Conservation (phyloP, 2,888 invertebrate species). For the Coenonympha arcania region DNA sequence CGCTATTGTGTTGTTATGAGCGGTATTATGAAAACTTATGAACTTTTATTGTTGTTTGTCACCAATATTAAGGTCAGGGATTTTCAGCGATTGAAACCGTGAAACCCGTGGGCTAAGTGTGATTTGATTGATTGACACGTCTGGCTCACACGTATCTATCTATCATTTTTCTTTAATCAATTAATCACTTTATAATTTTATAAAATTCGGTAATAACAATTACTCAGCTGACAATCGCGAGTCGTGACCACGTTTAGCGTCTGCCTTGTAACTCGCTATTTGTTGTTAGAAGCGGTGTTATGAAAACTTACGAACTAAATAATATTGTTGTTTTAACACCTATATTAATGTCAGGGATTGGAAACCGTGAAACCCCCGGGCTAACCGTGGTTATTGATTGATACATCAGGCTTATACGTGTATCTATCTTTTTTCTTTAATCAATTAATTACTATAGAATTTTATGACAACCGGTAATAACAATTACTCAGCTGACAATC, state of each 20-base stretch:
- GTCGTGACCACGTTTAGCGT: conserved; percentile 24
- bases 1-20: neutral
- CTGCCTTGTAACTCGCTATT: conserved; percentile 9
- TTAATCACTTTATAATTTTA: too few relatives aligned
- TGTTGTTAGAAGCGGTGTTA: neutral
- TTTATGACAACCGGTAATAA: too few relatives aligned
- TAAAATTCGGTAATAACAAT: conserved; percentile 52
- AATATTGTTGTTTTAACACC: neutral
- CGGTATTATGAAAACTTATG: neutral
- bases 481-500: conserved; percentile 44
- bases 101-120: neutral
- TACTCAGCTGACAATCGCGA: conserved; percentile 36
- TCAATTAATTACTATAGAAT: too few relatives aligned
- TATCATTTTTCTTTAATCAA: too few relatives aligned
- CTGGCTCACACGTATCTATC: too few relatives aligned
- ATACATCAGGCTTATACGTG: too few relatives aligned
- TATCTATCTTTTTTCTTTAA: too few relatives aligned
- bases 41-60: neutral
- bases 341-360: too few relatives aligned
- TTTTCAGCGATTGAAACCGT: neutral
- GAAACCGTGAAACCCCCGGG: neutral
- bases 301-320: neutral
- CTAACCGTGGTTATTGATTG: too few relatives aligned
- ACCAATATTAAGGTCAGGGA: too few relatives aligned
- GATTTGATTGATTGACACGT: too few relatives aligned